Conservation (phyloP, 2,113 vertebrate genomes). For the Gymnarchus niloticus region DNA sequence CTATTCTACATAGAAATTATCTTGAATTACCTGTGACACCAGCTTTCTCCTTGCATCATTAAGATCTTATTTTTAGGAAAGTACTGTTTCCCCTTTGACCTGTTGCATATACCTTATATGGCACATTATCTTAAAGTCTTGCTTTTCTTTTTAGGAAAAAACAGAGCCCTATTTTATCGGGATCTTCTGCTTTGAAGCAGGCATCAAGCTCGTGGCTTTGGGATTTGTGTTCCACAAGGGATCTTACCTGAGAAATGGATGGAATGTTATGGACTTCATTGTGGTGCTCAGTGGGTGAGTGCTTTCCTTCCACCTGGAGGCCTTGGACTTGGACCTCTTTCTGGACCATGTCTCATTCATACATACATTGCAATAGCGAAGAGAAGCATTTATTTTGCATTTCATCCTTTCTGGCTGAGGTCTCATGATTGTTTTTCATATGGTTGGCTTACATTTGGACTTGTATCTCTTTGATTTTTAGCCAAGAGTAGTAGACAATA, state of each 20-base stretch:
- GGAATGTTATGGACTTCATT: conserved; percentile 99
- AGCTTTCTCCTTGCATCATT: background rate
- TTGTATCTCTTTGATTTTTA: too few relatives aligned
- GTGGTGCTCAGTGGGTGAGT: conserved; percentile 98
- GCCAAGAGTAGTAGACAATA: too few relatives aligned
- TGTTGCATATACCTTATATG: background rate
- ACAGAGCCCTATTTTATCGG: conserved; percentile 97
- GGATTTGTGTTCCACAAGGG: conserved; percentile 98
- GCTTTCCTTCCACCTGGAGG: background rate
- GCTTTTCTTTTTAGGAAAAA: conserved; percentile 74
- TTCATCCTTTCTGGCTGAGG: background rate
- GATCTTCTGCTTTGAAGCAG: conserved; percentile 97
- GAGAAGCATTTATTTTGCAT: background rate
- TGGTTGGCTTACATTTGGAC: background rate
- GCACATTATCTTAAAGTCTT: background rate
- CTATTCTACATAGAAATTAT: background rate
- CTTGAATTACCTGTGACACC: background rate
- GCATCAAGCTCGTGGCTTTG: conserved; percentile 94
- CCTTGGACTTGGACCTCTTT: background rate
- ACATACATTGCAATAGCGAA: background rate
- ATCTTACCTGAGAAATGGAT: conserved; percentile 93
- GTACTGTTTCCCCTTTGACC: background rate
- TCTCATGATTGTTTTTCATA: background rate
- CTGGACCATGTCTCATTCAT: background rate
- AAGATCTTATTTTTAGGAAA: too few relatives aligned